Percentiles rank a stretch among this genome's conserved stretches.
Conservation (phyloP, 2,888 invertebrate species). For the Nomada goodeniana region DNA sequence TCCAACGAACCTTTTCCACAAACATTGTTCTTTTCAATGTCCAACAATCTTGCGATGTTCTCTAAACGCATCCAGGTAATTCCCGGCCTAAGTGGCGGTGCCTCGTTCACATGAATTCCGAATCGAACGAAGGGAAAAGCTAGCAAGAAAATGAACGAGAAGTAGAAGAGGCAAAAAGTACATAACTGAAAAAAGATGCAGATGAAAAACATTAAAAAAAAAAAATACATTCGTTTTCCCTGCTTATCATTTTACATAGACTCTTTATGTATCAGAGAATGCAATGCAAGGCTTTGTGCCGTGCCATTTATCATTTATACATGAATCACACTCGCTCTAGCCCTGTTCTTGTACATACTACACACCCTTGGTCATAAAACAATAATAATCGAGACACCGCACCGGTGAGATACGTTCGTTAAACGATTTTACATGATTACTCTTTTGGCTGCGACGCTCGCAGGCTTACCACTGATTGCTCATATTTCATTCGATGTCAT, state of each 20-base stretch:
- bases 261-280: slow-evolving; percentile 72
- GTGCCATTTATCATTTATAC: slow-evolving; percentile 76
- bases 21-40: slow-evolving; percentile 58
- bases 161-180: not conserved
- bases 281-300: slow-evolving; percentile 74
- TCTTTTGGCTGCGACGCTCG: slow-evolving; percentile 82
- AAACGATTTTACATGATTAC: slow-evolving; percentile 69
- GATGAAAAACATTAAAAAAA: not conserved
- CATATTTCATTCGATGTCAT: slow-evolving; percentile 77
- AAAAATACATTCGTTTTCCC: slow-evolving; percentile 56
- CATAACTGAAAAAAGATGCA: slow-evolving; percentile 2
- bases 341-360: slow-evolving; percentile 75
- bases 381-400: slow-evolving; percentile 62
- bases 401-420: slow-evolving; percentile 60
- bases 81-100: slow-evolving; percentile 72
- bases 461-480: slow-evolving; percentile 84
- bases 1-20: slow-evolving; percentile 50
- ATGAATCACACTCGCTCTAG: slow-evolving; percentile 76
- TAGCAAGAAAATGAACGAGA: slow-evolving; percentile 2
- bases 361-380: slow-evolving; percentile 67
- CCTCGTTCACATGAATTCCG: slow-evolving; percentile 49
- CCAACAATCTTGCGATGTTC: slow-evolving; percentile 29
- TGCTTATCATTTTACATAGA: slow-evolving; percentile 69
- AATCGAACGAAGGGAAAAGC: slow-evolving; percentile 11
- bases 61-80: slow-evolving; percentile 71